Percentiles rank a stretch among this genome's conserved stretches.
phyloP scores from a whole-genome alignment of 2,888 invertebrate species.

The Apeira syringaria region DNA sequence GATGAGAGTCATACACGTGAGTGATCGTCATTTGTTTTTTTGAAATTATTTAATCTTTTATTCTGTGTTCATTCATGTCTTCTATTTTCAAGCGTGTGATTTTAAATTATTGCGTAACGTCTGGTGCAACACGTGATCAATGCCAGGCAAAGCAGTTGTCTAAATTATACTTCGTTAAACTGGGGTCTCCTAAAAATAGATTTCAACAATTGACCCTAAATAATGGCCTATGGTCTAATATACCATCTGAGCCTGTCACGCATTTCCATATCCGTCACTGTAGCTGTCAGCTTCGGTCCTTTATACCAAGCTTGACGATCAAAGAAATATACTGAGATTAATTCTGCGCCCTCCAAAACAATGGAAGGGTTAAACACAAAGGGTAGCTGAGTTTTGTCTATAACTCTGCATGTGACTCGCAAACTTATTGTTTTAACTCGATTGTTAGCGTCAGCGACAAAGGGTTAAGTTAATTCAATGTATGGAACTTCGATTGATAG shows the following conservation, averaged over 20 bases:
- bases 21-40: too few species aligned
- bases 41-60: too few species aligned
- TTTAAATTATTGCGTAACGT: too few species aligned
- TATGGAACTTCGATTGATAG: slow-evolving; percentile 34
- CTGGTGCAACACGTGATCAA: too few species aligned
- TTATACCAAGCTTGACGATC: slow-evolving; percentile 70
- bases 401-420: slow-evolving; percentile 81
- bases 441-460: slow-evolving; percentile 72
- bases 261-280: slow-evolving; percentile 68
- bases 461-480: slow-evolving; percentile 63
- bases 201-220: slow-evolving; percentile 14
- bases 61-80: too few species aligned
- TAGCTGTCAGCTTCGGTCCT: slow-evolving; percentile 61
- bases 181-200: neutral
- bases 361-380: slow-evolving; percentile 72
- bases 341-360: slow-evolving; percentile 73
- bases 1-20: too few species aligned
- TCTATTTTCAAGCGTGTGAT: too few species aligned
- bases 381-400: slow-evolving; percentile 65
- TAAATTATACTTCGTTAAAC: too few species aligned
- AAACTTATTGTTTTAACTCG: slow-evolving; percentile 68
- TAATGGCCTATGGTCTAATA: slow-evolving; percentile 29
- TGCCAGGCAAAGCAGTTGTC: too few species aligned
- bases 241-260: slow-evolving; percentile 37
- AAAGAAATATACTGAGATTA: slow-evolving; percentile 80